Base-by-base conservation (phyloP, 1,140 invertebrate genomes). In the Caenorhabditis inopinata region DNA sequence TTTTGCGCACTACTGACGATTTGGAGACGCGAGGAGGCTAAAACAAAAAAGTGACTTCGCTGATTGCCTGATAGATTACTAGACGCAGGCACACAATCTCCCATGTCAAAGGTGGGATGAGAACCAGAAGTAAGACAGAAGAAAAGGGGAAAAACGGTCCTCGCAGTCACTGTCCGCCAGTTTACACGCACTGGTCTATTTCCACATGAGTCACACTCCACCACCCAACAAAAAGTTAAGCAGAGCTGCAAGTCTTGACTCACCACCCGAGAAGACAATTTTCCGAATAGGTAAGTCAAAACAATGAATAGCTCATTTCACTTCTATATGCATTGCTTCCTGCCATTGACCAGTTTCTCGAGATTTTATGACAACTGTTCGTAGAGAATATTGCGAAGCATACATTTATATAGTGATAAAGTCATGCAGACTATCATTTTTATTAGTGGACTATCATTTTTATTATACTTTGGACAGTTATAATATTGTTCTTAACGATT, bases 221-320 rank as follows among this genome's bases (percentile, higher is more conserved):
- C 77, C 42, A 12, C 77, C 38, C 6, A 79, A 29, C 21, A 68
- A 68, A 18, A 68, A 68, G 12, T 58, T 83, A 9, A 68, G 76
- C 48, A 47, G 82, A 11, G 81, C 79, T 14, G 78, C 82, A 32
- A 78, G 79, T 23, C 82, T 83, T 2, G 83, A 84, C 48, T 80
- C 78, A 14, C 83, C 77, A 42, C 83, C 83, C 14, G 51, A 80
- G 32, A 84, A 82, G 29, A 82, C 83, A 18, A 83, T 84, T 23
- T 84, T 84, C 38, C 25, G 83, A 58, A 84, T 84, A 45, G 83
- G 74, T 81, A 18, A 49, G 73, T 68, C 32, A 38, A 14, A 2
- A 16, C 38, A 7, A 38, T 68, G 14, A 58, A 42, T n/a, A n/a
- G n/a, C n/a, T n/a, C n/a, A n/a, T n/a, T n/a, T n/a, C n/a, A n/a